These are phyloP conservation scores for Bovichtus variegatus DNA, from an alignment of 2,797 vertebrate genomes.

Conservation along the genomic window DNA sequence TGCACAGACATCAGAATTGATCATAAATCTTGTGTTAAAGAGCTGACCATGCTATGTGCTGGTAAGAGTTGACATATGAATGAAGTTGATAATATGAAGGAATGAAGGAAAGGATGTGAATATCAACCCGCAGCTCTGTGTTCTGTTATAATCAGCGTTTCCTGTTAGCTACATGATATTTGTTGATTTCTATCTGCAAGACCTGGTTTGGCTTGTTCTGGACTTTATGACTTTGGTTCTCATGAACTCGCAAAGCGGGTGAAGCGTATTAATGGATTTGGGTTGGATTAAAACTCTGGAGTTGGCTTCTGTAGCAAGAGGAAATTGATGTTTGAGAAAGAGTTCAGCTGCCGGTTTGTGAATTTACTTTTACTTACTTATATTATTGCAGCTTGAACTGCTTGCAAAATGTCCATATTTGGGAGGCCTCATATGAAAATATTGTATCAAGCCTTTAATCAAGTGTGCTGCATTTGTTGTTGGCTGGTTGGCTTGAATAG, in stretches of 20 bases:
- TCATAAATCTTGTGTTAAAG: background rate
- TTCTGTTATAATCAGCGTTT: background rate
- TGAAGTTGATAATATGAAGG: no score
- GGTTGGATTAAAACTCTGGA: constrained; percentile 27
- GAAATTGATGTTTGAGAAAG: constrained; percentile 68
- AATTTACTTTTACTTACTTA: constrained; percentile 29
- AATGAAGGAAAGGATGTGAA: no score
- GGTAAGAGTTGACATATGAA: background rate
- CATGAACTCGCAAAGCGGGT: constrained; percentile 35
- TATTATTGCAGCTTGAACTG: constrained; percentile 13
- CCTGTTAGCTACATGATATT: constrained; percentile 5
- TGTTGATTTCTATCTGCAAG: constrained; percentile 50
- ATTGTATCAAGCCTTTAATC: constrained; percentile 19
- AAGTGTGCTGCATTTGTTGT: constrained; percentile 5
- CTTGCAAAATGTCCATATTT: constrained; percentile 6
- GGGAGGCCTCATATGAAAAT: constrained; percentile 27
- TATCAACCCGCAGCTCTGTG: background rate
- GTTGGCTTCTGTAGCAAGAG: constrained; percentile 44
- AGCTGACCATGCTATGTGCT: background rate
- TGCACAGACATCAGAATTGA: background rate
- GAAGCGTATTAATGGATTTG: constrained; percentile 35
- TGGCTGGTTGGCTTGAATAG: constrained; percentile 26
- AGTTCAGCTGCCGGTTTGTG: constrained; percentile 24
- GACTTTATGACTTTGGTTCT: constrained; percentile 40
- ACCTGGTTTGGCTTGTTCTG: constrained; percentile 34